These are phyloP conservation scores for Sphaeramia orbicularis DNA, from an alignment of 2,797 vertebrate genomes.

Conservation along the genomic window DNA sequence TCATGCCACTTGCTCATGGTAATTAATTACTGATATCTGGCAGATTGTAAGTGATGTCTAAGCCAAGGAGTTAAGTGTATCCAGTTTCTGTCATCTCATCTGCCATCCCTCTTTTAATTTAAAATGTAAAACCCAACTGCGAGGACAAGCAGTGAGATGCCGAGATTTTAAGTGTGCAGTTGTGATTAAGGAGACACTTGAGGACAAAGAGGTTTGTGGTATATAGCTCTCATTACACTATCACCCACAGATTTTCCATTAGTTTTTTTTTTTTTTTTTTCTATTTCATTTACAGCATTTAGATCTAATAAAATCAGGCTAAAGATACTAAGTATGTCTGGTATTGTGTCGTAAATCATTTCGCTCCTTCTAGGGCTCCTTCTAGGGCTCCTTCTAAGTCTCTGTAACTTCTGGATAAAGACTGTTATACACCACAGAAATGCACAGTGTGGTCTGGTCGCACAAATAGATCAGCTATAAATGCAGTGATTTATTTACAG, in stretches of 20 bases:
- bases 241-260: slow-evolving; percentile 7
- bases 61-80: slow-evolving; percentile 68
- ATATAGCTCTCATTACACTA: slow-evolving; percentile 18
- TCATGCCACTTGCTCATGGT: slow-evolving; percentile 72
- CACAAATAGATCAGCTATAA: too few species aligned
- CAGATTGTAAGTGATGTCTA: slow-evolving; percentile 74
- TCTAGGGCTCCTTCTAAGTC: background rate
- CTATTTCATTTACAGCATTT: slow-evolving; percentile 30
- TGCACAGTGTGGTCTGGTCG: background rate
- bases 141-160: slow-evolving; percentile 26
- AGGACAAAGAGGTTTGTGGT: slow-evolving; percentile 32
- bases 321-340: slow-evolving; percentile 6
- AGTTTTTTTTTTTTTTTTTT: background rate
- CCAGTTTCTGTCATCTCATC: slow-evolving; percentile 62
- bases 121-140: slow-evolving; percentile 41
- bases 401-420: background rate
- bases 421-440: background rate
- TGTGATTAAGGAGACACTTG: slow-evolving; percentile 33
- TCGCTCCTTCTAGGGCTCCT: background rate
- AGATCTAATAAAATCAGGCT: background rate
- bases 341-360: slow-evolving; percentile 15
- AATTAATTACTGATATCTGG: slow-evolving; percentile 82
- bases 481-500: background rate
- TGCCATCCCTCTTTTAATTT: slow-evolving; percentile 42
- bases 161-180: slow-evolving; percentile 25